Percentiles rank a stretch among this genome's conserved stretches.
These are phyloP conservation scores for Cerastoderma edule DNA, from an alignment of 2,888 invertebrate species.

Conservation along the genomic window DNA sequence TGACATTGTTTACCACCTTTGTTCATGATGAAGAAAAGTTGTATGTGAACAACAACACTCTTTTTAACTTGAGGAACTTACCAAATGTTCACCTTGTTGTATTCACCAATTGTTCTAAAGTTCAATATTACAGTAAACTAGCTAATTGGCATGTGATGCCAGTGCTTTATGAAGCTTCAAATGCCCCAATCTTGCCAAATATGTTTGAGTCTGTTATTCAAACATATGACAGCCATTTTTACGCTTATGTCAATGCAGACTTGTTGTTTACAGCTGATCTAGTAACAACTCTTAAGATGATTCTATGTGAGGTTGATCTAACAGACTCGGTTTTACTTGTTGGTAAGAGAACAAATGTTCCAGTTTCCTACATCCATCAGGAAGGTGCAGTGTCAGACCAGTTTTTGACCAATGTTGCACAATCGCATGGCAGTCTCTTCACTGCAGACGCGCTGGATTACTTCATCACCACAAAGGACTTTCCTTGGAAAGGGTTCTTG, in stretches of 20 bases:
- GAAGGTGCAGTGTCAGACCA: conserved; percentile 18
- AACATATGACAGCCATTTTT: conserved; percentile 45
- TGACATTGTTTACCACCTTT: conserved; percentile 60
- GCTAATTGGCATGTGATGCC: conserved; percentile 46
- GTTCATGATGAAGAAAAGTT: conserved; percentile 56
- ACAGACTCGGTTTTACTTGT: conserved; percentile 40
- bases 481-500: conserved; percentile 54
- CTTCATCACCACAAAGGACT: conserved; percentile 54
- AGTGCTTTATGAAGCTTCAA: conserved; percentile 31
- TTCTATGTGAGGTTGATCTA: conserved; percentile 36
- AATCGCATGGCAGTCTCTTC: conserved; percentile 41
- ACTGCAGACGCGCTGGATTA: conserved; percentile 58
- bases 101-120: conserved; percentile 43
- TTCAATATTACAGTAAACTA: conserved; percentile 36
- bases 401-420: conserved; percentile 27
- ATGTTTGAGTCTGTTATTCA: conserved; percentile 47
- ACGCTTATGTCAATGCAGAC: conserved; percentile 58
- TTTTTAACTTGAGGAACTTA: conserved; percentile 51
- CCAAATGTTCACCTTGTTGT: conserved; percentile 50
- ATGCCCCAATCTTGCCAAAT: conserved; percentile 40
- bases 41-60: conserved; percentile 51
- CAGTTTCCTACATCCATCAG: conserved; percentile 28
- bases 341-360: conserved; percentile 50
- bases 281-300: conserved; percentile 34
- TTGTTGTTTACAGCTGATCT: conserved; percentile 53